Conservation (phyloP, 2,888 invertebrate genomes). For the Willowsia nigromaculata region DNA sequence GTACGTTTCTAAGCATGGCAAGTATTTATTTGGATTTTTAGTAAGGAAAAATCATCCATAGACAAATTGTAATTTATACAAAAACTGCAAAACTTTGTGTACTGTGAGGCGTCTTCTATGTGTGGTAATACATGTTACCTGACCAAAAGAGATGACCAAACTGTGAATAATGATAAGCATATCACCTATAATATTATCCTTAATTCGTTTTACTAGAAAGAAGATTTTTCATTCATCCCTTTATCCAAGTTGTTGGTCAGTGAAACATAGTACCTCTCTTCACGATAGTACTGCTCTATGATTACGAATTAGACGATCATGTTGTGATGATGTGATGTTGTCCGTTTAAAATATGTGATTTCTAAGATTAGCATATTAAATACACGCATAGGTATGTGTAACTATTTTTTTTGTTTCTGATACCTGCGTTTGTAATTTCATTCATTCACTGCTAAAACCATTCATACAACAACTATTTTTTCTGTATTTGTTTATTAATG, state of each 20-base stretch:
- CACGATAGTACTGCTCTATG: neutral
- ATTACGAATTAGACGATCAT: neutral
- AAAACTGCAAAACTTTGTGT: too few species aligned
- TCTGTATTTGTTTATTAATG: constrained; percentile 17
- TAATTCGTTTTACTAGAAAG: neutral
- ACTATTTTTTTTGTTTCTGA: neutral
- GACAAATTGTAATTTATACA: neutral
- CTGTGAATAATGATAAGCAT: constrained; percentile 12
- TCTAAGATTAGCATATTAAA: constrained; percentile 11
- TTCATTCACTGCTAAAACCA: constrained; percentile 9
- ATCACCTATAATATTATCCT: neutral
- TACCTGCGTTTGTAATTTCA: neutral
- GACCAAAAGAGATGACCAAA: neutral
- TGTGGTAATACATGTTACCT: neutral
- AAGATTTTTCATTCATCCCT: constrained; percentile 30
- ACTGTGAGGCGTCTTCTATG: neutral
- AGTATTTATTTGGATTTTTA: neutral
- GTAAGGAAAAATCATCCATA: neutral
- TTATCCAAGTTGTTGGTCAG: constrained; percentile 9
- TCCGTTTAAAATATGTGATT: neutral
- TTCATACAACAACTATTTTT: constrained; percentile 9
- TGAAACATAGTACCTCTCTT: neutral
- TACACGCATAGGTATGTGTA: neutral
- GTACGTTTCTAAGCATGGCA: neutral
- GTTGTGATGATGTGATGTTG: neutral